Conservation (phyloP, 2,113 vertebrate species). For the Rhabdornis inornatus region DNA sequence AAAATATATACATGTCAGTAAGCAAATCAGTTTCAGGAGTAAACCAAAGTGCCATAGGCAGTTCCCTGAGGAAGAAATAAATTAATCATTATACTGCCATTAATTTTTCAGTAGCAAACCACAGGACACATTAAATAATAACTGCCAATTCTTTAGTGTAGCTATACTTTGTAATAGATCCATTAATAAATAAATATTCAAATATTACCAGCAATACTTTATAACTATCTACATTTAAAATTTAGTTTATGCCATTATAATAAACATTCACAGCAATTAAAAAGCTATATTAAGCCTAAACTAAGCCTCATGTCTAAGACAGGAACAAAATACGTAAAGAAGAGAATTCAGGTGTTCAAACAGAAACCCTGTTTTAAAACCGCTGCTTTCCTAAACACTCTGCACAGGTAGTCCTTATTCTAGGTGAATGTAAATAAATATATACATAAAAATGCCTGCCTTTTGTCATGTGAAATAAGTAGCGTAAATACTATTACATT, state of each 20-base stretch:
- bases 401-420: not conserved
- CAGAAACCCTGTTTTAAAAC: not conserved
- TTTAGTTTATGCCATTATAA: not conserved
- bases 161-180: not conserved
- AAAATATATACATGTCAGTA: constrained; percentile 89
- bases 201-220: not conserved
- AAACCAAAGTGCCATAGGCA: constrained; percentile 88
- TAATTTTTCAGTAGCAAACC: not conserved
- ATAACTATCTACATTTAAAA: not conserved
- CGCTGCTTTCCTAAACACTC: not conserved
- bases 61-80: constrained; percentile 77
- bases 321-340: not conserved
- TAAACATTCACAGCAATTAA: not conserved
- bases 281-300: not conserved
- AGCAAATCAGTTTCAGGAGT: constrained; percentile 82
- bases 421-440: not conserved
- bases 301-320: not conserved
- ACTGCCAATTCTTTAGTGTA: not conserved
- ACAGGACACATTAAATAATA: not conserved
- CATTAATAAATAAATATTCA: not conserved
- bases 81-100: not conserved
- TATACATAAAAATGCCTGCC: not conserved
- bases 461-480: not conserved
- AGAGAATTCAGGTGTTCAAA: not conserved
- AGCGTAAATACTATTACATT: not conserved